These are phyloP conservation scores for Pseudachorutes palmiensis DNA, from an alignment of 1,140 invertebrate species.

Conservation along the genomic window DNA sequence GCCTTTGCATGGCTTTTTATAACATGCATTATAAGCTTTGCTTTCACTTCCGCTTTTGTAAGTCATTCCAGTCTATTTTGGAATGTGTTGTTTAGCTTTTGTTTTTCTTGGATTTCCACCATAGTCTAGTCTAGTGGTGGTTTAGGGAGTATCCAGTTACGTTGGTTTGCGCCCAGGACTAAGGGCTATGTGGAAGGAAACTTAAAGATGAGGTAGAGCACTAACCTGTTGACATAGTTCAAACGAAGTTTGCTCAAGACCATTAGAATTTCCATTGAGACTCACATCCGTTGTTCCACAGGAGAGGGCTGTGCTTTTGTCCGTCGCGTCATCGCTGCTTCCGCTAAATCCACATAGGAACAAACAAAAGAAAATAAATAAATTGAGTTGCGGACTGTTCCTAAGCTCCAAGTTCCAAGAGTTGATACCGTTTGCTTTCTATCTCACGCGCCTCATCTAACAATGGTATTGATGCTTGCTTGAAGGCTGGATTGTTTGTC, in stretches of 20 bases:
- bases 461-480: no score
- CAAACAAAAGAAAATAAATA: conserved; percentile 17
- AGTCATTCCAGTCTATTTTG: no score
- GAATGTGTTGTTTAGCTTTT: no score
- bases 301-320: conserved; percentile 32
- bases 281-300: conserved; percentile 36
- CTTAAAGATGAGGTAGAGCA: neutral
- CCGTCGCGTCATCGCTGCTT: conserved; percentile 34
- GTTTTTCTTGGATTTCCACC: no score
- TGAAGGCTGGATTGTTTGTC: no score
- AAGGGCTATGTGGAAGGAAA: neutral
- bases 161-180: neutral
- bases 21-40: no score
- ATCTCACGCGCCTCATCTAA: no score
- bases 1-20: no score
- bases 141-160: neutral
- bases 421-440: no score
- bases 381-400: neutral
- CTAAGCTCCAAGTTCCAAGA: no score
- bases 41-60: no score
- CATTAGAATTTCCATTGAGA: conserved; percentile 24
- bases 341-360: conserved; percentile 21
- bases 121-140: neutral
- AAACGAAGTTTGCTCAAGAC: conserved; percentile 13
- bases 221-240: conserved; percentile 38